Evolutionary conservation across 2,888 invertebrate species (phyloP), one percentile per base, ranked within the genome.

Genomic region (Tenthredo notha): DNA sequence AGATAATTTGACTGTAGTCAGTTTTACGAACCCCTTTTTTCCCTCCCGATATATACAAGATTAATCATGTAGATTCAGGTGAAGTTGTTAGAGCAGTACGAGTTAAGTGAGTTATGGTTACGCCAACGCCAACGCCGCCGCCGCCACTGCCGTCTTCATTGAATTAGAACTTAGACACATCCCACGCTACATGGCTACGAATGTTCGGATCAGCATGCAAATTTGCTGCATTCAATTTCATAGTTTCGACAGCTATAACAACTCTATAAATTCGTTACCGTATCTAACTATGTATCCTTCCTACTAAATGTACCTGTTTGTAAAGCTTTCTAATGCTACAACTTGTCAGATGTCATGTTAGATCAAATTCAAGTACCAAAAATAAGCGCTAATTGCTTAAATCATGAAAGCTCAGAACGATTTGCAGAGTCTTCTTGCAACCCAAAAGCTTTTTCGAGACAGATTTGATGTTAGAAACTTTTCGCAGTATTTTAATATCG

Each of bases 201-300:
- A 83, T 88, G 87, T 80, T 75, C 88, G 90, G 90, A 91, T 92
- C 91, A 91, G 88, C 89, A 92, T 91, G 92, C 88, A 92, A 92
- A 92, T 92, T 92, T 86, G 89, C 88, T 88, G 90, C 91, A 92
- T 92, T 92, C 91, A 91, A 91, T 92, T 92, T 91, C 92, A 92
- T 91, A 92, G 92, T 92, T 92, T 92, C 91, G 91, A 91, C 91
- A 91, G 91, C 90, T 91, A 91, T 91, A 91, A 89, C 90, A 89
- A 88, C 90, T 88, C 86, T 88, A 89, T 88, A 89, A 89, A 90
- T 90, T 90, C 88, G 89, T 88, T 87, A 87, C 87, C 86, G 15
- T 18, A 7, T 6, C 50, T n/a, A 4, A 37, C 72, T 37, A 74
- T 29, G 21, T 43, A 40, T 40, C 37, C n/a, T 37, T n/a, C 18